Percentiles rank a stretch among this genome's conserved stretches.
These are phyloP conservation scores for Alsophila aescularia DNA, from an alignment of 2,888 invertebrate species.

Conservation along the genomic window DNA sequence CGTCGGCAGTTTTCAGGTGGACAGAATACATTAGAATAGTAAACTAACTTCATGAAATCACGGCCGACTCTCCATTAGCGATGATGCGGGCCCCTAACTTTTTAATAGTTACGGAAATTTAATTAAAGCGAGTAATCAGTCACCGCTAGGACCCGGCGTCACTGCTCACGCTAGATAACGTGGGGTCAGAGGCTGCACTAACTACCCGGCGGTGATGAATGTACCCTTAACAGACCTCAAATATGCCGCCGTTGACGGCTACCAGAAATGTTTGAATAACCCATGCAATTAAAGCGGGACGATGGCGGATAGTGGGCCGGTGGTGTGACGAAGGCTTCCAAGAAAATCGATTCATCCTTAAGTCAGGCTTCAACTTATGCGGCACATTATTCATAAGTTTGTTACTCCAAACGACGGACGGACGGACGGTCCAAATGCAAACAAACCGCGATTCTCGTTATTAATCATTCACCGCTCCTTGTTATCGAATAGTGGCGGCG, in stretches of 20 bases:
- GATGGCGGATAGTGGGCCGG: constrained; percentile 45
- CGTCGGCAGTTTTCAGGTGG: constrained; percentile 60
- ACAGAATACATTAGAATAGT: constrained; percentile 64
- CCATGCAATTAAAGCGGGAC: constrained; percentile 67
- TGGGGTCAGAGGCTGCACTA: constrained; percentile 78
- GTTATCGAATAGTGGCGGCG: constrained; percentile 72
- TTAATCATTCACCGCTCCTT: constrained; percentile 74
- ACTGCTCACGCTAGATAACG: constrained; percentile 78
- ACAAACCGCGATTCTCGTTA: constrained; percentile 72
- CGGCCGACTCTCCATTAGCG: constrained; percentile 50
- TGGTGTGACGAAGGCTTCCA: constrained; percentile 52
- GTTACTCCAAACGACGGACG: constrained; percentile 59
- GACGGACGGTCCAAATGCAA: constrained; percentile 70
- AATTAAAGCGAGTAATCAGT: constrained; percentile 83
- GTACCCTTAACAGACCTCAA: constrained; percentile 79
- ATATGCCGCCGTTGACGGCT: constrained; percentile 72
- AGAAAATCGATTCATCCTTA: constrained; percentile 68
- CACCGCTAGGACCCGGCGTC: constrained; percentile 70
- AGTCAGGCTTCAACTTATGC: constrained; percentile 60
- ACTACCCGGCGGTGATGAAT: constrained; percentile 73
- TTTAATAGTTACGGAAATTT: constrained; percentile 70
- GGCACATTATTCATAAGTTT: constrained; percentile 79
- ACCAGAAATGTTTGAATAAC: constrained; percentile 71
- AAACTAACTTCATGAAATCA: constrained; percentile 58
- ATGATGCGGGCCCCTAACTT: constrained; percentile 44